Base-by-base conservation (phyloP, 2,797 vertebrate genomes). In the Epinephelus coioides region DNA sequence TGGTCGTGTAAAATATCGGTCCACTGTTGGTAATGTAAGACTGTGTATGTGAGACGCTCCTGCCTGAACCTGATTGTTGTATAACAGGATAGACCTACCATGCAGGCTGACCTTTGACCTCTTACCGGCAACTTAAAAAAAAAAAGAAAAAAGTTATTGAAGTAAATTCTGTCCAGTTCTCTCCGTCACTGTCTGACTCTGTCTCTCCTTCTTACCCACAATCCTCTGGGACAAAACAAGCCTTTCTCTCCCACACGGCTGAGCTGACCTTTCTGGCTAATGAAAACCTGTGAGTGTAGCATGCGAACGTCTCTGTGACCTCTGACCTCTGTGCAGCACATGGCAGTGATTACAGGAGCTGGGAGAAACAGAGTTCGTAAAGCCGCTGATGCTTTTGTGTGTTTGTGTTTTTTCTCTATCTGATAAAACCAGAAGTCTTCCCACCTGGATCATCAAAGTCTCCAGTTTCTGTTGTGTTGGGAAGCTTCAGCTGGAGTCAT, bases 261-360 rank as follows among this genome's bases (percentile, higher is more conserved):
- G 56, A 47, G 51, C 63, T 46, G 59, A 76, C 76, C 68, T 61
- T 38, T 50, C 25, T 10, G 19, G 53, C 46, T 73, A 84, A 77
- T 74, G 55, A 61, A 56, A 70, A 81, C 68, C 82, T 64, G 65
- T 19, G 0, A 68, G 27, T 14, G 3, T 56, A 57, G 70, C 15
- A 2, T n/a, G 69, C 25, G 72, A 55, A 64, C 75, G 43, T 67
- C 66, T 53, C 67, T 1, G 27, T 47, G 76, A 82, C 76, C 82
- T 78, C 25, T 77, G 82, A 84, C 73, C 85, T 55, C 61, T 34
- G 21, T 9, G 66, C 19, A 67, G 69, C 82, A 63, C 76, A 77
- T 82, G 82, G 79, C 72, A 70, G 69, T 76, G 71, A 76, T 84
- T 81, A 70, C 38, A 15, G 46, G 44, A 51, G 19, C 25, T 3